Evolutionary conservation across 2,797 vertebrate genomes (phyloP).

Genomic region (Enteromius radiatus): DNA sequence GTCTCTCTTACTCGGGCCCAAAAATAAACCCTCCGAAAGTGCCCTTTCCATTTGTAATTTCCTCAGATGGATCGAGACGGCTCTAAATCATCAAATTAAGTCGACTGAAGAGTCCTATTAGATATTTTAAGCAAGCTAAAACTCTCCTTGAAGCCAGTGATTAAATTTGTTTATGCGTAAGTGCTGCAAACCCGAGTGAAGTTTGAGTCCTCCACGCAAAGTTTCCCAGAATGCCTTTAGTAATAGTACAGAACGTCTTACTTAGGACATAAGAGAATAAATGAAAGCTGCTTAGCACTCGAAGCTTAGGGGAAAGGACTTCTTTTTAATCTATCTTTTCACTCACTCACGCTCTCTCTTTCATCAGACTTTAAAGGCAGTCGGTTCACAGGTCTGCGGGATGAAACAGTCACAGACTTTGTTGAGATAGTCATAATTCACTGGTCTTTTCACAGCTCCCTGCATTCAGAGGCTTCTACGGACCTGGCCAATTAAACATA

Average conservation of each 20-base stretch:
- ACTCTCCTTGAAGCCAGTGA: slow-evolving; percentile 48
- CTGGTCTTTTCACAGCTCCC: slow-evolving; percentile 42
- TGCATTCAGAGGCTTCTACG: slow-evolving; percentile 14
- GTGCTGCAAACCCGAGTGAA: slow-evolving; percentile 12
- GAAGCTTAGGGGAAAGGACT: slow-evolving; percentile 56
- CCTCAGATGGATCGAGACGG: slow-evolving; percentile 40
- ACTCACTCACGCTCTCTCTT: slow-evolving; percentile 31
- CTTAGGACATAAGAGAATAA: slow-evolving; percentile 53
- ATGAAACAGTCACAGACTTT: slow-evolving; percentile 56
- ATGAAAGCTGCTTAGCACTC: slow-evolving; percentile 56
- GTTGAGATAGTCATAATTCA: slow-evolving; percentile 47
- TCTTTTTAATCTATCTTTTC: slow-evolving; percentile 58
- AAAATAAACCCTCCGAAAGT: slow-evolving; percentile 47
- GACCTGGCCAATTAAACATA: slow-evolving; percentile 19
- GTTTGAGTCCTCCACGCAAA: slow-evolving; percentile 14
- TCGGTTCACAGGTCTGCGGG: slow-evolving; percentile 44
- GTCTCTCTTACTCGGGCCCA: slow-evolving; percentile 28
- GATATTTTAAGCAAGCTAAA: slow-evolving; percentile 39
- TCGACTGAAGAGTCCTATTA: slow-evolving; percentile 48
- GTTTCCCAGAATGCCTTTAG: slow-evolving; percentile 42
- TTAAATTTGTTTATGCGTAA: slow-evolving; percentile 45
- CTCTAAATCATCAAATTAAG: slow-evolving; percentile 47
- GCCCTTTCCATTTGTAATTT: slow-evolving; percentile 52
- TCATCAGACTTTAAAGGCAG: slow-evolving; percentile 48
- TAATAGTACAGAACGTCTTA: slow-evolving; percentile 51